Evolutionary conservation across 2,888 invertebrate species (phyloP), one percentile per base, ranked within the genome.

Genomic region (Steromphala cineraria): DNA sequence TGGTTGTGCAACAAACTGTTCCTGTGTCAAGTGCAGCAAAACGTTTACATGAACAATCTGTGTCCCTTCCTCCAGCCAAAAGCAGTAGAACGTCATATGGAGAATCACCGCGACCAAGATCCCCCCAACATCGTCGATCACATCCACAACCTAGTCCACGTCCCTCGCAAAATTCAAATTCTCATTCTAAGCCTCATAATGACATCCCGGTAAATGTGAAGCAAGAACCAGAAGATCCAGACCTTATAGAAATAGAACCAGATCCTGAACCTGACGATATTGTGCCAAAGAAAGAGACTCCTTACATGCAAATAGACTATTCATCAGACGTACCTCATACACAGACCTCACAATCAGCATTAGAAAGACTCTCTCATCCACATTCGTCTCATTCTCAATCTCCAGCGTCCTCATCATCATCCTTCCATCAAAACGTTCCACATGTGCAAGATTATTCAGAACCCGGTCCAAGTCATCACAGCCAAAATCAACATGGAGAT

Each of bases 291-390:
- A 71, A 31, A 71, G 71, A 71, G 71, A 71, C 71, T 40, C 71
- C 71, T n/a, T 71, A 71, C 71, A 71, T 71, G 71, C 71, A 71
- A 71, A 71, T 71, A 71, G 71, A 71, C 36, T 71, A 71, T 71
- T 71, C 71, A n/a, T 71, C 71, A 3, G 40, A 31, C 36, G 40
- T 31, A 36, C 71, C 71, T 71, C 40, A 40, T 71, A 71, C 71
- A 19, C 71, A 71, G 36, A 71, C 71, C 10, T 71, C 71, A 10
- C 71, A 71, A 71, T 15, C 71, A 71, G 71, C 71, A 19, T n/a
- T 71, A 71, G 71, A 71, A 10, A 28, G 71, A 71, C 71, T 71
- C 8, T 71, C 71, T 36, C 40, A 36, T 71, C 71, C 40, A 36
- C 71, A 40, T 17, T 71, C 71, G 19, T 71, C 71, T 10, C 71